Percentiles rank a stretch among this genome's conserved stretches.
phyloP scores from a whole-genome alignment of 2,113 vertebrate genomes.

The Centrocercus urophasianus region DNA sequence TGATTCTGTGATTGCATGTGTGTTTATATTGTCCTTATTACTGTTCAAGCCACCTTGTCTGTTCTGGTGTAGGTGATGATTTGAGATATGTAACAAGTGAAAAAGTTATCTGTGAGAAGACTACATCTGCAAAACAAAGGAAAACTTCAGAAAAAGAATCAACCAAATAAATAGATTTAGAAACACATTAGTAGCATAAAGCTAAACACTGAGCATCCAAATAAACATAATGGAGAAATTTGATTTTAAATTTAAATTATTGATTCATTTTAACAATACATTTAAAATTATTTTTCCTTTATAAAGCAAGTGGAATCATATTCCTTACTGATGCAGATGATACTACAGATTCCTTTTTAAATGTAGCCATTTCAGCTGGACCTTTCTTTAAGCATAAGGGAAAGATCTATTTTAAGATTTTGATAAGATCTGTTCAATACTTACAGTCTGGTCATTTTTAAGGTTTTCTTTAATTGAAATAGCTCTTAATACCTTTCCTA shows the following conservation, averaged over 20 bases:
- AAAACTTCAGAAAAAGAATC: not conserved
- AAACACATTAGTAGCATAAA: not conserved
- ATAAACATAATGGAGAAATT: not conserved
- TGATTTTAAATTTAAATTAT: not conserved
- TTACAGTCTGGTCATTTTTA: not conserved
- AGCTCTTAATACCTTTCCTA: not conserved
- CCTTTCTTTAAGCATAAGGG: not conserved
- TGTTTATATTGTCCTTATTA: not conserved
- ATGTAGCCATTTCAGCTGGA: not conserved
- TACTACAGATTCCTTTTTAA: not conserved
- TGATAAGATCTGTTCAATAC: not conserved
- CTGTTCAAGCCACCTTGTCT: not conserved
- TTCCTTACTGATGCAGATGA: not conserved
- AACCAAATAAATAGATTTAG: not conserved
- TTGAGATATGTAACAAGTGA: not conserved
- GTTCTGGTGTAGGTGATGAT: not conserved
- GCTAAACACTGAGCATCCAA: not conserved
- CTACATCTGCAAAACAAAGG: not conserved
- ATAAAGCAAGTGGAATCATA: not conserved
- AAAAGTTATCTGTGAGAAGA: not conserved
- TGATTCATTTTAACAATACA: not conserved
- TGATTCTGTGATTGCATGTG: too few relatives aligned
- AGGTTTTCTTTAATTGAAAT: not conserved
- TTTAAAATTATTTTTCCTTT: not conserved
- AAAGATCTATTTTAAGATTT: not conserved